These are phyloP conservation scores for Trachelus stipa DNA, from an alignment of 2,888 invertebrate species.

Conservation along the genomic window DNA sequence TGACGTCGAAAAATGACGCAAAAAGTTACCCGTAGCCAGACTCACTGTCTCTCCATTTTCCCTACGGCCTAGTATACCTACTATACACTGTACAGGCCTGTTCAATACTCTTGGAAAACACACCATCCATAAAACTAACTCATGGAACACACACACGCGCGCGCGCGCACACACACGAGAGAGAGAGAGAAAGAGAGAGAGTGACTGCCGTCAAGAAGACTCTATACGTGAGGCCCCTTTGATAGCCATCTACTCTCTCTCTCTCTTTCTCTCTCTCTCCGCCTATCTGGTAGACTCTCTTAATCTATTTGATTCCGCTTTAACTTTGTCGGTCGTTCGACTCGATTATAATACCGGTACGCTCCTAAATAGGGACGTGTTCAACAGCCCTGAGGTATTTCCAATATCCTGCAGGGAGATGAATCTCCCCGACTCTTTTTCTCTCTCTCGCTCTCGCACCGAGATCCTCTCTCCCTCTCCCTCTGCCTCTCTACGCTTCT, in stretches of 20 bases:
- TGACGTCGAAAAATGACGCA: constrained; percentile 64
- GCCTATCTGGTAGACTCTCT: not conserved
- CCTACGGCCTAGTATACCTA: not conserved
- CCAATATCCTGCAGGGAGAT: constrained; percentile 65
- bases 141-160: not conserved
- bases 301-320: not conserved
- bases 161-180: not conserved
- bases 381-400: constrained; percentile 63
- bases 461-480: constrained; percentile 21
- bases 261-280: too few species aligned
- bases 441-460: constrained; percentile 18
- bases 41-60: constrained; percentile 53
- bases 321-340: not conserved
- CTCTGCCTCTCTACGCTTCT: constrained; percentile 16
- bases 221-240: not conserved
- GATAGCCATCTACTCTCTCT: not conserved
- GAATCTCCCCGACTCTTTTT: constrained; percentile 43
- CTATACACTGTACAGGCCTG: not conserved
- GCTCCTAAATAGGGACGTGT: constrained; percentile 59
- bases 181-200: not conserved
- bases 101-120: not conserved
- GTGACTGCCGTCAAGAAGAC: not conserved
- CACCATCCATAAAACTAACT: not conserved
- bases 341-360: constrained; percentile 60
- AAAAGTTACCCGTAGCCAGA: constrained; percentile 57